Percentiles rank a stretch among this genome's conserved stretches.
These are phyloP conservation scores for Harpalus rubripes DNA, from an alignment of 2,888 invertebrate genomes.

Conservation along the genomic window DNA sequence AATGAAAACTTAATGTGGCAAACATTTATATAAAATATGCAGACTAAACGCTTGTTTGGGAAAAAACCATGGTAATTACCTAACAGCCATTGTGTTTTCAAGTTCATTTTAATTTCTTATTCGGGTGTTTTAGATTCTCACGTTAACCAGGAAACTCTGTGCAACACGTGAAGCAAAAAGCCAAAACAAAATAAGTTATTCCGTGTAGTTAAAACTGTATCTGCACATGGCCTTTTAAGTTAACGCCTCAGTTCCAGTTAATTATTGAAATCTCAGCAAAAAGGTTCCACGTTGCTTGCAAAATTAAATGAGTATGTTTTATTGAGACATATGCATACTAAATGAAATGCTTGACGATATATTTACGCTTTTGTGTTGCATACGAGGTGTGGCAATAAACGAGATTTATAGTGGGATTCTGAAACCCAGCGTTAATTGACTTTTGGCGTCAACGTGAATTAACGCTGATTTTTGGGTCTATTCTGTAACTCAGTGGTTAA, in stretches of 20 bases:
- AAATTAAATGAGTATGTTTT: constrained; percentile 32
- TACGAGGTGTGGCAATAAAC: no score
- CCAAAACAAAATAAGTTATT: constrained; percentile 49
- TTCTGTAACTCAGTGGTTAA: no score
- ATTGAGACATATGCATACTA: constrained; percentile 2
- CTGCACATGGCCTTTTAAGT: constrained; percentile 15
- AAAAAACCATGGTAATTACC: constrained; percentile 54
- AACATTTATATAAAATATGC: constrained; percentile 63
- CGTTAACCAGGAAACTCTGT: constrained; percentile 38
- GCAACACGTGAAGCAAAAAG: constrained; percentile 12
- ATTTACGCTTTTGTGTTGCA: background rate
- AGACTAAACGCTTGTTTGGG: constrained; percentile 55
- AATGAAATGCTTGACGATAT: background rate
- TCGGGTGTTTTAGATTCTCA: constrained; percentile 30
- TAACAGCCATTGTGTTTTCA: constrained; percentile 46
- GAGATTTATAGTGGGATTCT: no score
- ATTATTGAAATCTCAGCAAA: constrained; percentile 43
- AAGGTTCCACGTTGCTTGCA: constrained; percentile 32
- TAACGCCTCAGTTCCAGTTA: constrained; percentile 42
- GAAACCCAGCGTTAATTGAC: no score
- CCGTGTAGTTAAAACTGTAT: constrained; percentile 45
- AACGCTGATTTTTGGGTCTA: no score
- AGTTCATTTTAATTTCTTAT: constrained; percentile 51
- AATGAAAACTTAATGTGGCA: constrained; percentile 65
- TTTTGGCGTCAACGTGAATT: no score